These are phyloP conservation scores for Parambassis ranga DNA, from an alignment of 2,797 vertebrate species.

Conservation along the genomic window DNA sequence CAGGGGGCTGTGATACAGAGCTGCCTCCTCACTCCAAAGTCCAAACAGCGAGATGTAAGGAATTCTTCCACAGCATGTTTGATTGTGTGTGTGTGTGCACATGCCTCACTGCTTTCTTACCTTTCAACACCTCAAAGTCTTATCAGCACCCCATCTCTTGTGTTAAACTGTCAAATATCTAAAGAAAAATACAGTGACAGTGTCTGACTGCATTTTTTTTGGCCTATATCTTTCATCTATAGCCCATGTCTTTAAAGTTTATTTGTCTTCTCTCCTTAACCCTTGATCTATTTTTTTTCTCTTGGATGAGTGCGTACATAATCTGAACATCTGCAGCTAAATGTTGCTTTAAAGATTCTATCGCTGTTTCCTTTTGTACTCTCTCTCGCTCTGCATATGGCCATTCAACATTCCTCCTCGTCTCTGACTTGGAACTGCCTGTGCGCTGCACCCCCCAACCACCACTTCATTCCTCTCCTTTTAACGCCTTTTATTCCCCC, in stretches of 20 bases:
- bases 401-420: conserved; percentile 73
- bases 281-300: conserved; percentile 4
- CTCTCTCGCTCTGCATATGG: conserved; percentile 45
- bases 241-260: neutral
- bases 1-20: neutral
- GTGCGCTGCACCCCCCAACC: conserved; percentile 24
- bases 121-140: conserved; percentile 22
- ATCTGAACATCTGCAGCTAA: conserved; percentile 11
- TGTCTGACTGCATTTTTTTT: too few species aligned
- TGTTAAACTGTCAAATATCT: neutral
- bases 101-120: conserved; percentile 9
- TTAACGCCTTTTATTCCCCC: conserved; percentile 50
- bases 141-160: conserved; percentile 21
- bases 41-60: conserved; percentile 45
- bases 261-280: neutral
- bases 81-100: conserved; percentile 31
- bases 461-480: conserved; percentile 37
- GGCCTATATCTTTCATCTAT: too few species aligned
- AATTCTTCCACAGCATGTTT: conserved; percentile 51
- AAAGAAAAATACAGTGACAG: neutral
- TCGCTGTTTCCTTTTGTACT: neutral
- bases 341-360: conserved; percentile 18
- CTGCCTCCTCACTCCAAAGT: conserved; percentile 50
- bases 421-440: conserved; percentile 69
- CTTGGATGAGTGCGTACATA: neutral